These are phyloP conservation scores for Apamea epomidion DNA, from an alignment of 2,888 invertebrate species.

Conservation along the genomic window DNA sequence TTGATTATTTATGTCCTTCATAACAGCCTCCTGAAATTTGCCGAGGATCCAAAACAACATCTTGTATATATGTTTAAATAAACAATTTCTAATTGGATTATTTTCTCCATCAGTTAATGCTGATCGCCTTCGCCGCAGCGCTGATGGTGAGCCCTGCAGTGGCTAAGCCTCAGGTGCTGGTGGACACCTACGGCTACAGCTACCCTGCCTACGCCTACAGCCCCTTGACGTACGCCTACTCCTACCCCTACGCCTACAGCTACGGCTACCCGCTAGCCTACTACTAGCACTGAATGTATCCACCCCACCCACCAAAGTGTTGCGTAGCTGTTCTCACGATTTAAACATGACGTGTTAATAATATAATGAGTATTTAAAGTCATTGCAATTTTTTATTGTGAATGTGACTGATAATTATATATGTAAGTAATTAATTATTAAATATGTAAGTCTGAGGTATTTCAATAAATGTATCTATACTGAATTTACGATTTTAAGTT, in stretches of 20 bases:
- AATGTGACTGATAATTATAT: constrained; percentile 50
- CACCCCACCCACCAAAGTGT: constrained; percentile 31
- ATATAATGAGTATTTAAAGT: constrained; percentile 41
- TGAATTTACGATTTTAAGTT: constrained; percentile 8
- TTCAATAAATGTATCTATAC: constrained; percentile 32
- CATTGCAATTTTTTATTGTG: constrained; percentile 16
- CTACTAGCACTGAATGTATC: constrained; percentile 67
- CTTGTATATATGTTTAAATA: not conserved
- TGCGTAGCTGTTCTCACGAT: constrained; percentile 6
- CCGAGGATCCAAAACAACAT: too few relatives aligned
- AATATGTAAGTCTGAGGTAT: constrained; percentile 31
- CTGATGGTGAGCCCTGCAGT: constrained; percentile 75
- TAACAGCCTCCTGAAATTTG: too few relatives aligned
- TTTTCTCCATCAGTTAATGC: constrained; percentile 74
- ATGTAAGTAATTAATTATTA: too few relatives aligned
- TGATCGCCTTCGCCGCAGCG: constrained; percentile 75
- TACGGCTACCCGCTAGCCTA: constrained; percentile 81
- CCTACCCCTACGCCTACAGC: constrained; percentile 84
- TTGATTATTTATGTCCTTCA: too few relatives aligned
- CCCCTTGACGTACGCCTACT: constrained; percentile 83
- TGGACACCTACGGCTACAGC: constrained; percentile 81
- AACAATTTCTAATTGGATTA: not conserved
- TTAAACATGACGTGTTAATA: constrained; percentile 18
- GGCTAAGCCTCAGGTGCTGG: constrained; percentile 85
- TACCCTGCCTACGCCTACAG: constrained; percentile 84